Evolutionary conservation across 1,140 invertebrate species (phyloP).

Genomic region (Ptiloglossa arizonensis): DNA sequence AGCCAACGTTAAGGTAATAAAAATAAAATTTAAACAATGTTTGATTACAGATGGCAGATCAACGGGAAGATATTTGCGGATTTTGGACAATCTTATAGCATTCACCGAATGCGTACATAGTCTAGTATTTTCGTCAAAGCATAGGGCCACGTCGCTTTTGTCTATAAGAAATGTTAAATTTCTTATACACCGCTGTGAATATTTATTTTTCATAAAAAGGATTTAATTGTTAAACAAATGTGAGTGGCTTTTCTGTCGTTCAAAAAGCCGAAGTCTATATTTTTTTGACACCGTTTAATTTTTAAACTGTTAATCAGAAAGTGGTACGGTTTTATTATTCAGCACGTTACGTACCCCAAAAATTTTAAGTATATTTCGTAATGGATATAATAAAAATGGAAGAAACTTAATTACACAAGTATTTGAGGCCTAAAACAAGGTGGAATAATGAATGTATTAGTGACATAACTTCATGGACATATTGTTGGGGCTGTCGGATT

Average conservation of each 20-base stretch:
- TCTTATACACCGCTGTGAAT: constrained; percentile 65
- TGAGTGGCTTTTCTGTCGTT: constrained; percentile 69
- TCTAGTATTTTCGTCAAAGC: constrained; percentile 34
- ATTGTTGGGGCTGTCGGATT: neutral
- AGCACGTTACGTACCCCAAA: neutral
- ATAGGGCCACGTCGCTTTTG: constrained; percentile 44
- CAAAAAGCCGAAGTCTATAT: constrained; percentile 49
- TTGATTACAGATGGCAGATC: constrained; percentile 72
- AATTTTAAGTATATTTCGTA: constrained; percentile 5
- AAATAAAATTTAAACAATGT: constrained; percentile 61
- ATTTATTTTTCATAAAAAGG: constrained; percentile 71
- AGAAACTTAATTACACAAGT: neutral
- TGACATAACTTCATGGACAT: constrained; percentile 44
- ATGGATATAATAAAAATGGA: constrained; percentile 26
- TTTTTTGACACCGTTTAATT: constrained; percentile 35
- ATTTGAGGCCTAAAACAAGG: constrained; percentile 16
- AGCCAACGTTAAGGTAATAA: constrained; percentile 51
- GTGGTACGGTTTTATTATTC: constrained; percentile 7
- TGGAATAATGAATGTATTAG: constrained; percentile 28
- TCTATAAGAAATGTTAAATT: constrained; percentile 66
- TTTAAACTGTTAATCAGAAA: neutral
- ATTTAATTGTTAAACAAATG: constrained; percentile 67
- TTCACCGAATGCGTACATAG: constrained; percentile 50
- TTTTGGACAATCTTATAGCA: constrained; percentile 54
- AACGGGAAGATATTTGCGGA: constrained; percentile 63